Conservation (phyloP, 2,888 invertebrate genomes). For the Hypomecis punctinalis region DNA sequence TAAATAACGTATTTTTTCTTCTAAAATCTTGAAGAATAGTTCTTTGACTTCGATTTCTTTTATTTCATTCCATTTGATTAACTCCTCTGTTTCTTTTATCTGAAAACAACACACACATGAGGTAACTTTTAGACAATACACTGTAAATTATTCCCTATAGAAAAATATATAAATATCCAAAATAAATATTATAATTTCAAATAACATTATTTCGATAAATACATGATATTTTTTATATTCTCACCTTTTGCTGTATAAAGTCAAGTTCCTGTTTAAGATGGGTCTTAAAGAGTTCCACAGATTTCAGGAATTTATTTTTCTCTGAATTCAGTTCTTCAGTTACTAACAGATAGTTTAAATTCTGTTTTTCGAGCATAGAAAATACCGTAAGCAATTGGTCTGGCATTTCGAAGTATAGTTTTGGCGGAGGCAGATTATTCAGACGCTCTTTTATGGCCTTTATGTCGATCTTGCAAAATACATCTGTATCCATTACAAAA, state of each 20-base stretch:
- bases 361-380: slow-evolving; percentile 72
- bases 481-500: slow-evolving; percentile 63
- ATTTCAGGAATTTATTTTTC: slow-evolving; percentile 72
- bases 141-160: too few species aligned
- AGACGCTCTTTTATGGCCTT: slow-evolving; percentile 57
- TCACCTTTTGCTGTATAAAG: slow-evolving; percentile 70
- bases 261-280: slow-evolving; percentile 63
- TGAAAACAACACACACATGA: slow-evolving; percentile 42
- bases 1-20: slow-evolving; percentile 79
- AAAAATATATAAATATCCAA: too few species aligned
- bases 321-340: slow-evolving; percentile 73
- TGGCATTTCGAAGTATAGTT: slow-evolving; percentile 71
- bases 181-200: too few species aligned
- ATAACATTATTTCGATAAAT: too few species aligned
- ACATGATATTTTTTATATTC: neutral
- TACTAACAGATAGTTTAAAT: slow-evolving; percentile 75
- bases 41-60: slow-evolving; percentile 71
- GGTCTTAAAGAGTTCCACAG: slow-evolving; percentile 60
- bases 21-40: slow-evolving; percentile 68
- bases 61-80: slow-evolving; percentile 61
- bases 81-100: slow-evolving; percentile 66
- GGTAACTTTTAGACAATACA: neutral
- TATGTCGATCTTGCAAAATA: slow-evolving; percentile 64
- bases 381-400: slow-evolving; percentile 69
- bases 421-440: slow-evolving; percentile 60